Conservation (phyloP, 2,888 invertebrate species). For the Diabrotica balteata region DNA sequence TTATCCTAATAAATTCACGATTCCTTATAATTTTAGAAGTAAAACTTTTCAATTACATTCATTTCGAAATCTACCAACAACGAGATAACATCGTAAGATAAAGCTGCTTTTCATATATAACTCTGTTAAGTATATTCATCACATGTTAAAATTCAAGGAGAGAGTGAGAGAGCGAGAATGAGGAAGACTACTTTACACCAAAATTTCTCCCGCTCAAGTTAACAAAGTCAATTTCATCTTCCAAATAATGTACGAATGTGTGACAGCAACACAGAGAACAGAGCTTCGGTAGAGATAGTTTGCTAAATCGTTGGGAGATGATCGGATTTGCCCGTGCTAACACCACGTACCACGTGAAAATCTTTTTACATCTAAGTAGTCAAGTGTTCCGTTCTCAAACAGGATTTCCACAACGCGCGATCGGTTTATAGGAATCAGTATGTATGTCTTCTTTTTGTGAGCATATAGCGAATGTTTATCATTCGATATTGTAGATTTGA, state of each 20-base stretch:
- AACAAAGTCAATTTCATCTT: conserved; percentile 20
- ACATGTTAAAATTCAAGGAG: too few relatives aligned
- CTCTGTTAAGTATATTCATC: too few relatives aligned
- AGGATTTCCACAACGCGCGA: conserved; percentile 27
- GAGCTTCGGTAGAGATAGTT: conserved; percentile 27
- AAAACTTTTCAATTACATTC: too few relatives aligned
- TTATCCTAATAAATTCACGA: too few relatives aligned
- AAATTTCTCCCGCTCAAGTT: conserved; percentile 17
- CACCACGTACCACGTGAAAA: conserved; percentile 31
- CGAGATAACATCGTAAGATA: too few relatives aligned
- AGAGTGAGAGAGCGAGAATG: too few relatives aligned
- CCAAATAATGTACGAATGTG: conserved; percentile 24
- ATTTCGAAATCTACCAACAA: too few relatives aligned
- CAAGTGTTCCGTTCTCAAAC: conserved; percentile 38
- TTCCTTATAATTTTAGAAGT: too few relatives aligned
- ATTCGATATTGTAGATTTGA: background rate
- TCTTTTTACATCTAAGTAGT: conserved; percentile 32
- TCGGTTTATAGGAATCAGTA: conserved; percentile 3
- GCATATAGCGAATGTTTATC: background rate
- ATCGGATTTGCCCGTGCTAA: conserved; percentile 34
- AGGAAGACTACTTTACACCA: too few relatives aligned
- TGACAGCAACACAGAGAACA: conserved; percentile 15
- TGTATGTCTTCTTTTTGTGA: conserved; percentile 6
- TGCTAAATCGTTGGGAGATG: conserved; percentile 34
- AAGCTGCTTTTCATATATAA: too few relatives aligned